phyloP scores from a whole-genome alignment of 2,113 vertebrate species.

The Pterocles gutturalis region DNA sequence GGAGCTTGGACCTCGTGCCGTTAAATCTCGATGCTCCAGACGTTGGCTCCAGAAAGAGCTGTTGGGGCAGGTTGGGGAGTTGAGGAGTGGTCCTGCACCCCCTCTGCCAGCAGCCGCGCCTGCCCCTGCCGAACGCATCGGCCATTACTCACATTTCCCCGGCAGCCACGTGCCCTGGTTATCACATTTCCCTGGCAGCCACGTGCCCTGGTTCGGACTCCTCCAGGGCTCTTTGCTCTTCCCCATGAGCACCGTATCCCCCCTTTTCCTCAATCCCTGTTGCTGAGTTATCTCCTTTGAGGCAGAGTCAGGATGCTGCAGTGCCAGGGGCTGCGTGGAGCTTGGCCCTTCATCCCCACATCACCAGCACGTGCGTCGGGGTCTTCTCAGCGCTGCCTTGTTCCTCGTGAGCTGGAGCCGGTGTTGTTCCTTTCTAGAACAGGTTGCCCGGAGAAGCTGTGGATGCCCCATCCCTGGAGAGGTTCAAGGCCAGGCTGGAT shows the following conservation, averaged over 20 bases:
- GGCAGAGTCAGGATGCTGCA: not conserved
- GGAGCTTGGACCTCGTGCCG: not conserved
- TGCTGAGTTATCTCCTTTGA: accelerated
- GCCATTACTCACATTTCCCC: not conserved
- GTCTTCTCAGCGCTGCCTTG: not conserved
- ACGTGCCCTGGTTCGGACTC: not conserved
- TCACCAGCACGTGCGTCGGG: accelerated
- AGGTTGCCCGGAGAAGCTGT: no score
- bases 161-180: not conserved
- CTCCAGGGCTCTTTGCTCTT: not conserved
- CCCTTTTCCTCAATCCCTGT: not conserved
- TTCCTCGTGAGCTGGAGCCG: not conserved
- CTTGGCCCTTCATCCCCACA: not conserved
- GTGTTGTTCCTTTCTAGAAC: not conserved
- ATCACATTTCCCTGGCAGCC: accelerated
- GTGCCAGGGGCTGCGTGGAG: not conserved
- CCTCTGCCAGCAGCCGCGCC: not conserved
- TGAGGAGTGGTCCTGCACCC: not conserved
- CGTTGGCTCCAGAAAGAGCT: not conserved
- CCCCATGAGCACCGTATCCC: not conserved
- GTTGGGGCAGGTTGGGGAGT: not conserved
- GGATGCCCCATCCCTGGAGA: no score
- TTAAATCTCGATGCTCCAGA: not conserved
- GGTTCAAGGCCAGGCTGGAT: no score
- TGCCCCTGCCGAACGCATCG: accelerated